Evolutionary conservation across 2,888 invertebrate genomes (phyloP), one percentile per base, ranked within the genome.

Genomic region (Hypomecis atomaria): DNA sequence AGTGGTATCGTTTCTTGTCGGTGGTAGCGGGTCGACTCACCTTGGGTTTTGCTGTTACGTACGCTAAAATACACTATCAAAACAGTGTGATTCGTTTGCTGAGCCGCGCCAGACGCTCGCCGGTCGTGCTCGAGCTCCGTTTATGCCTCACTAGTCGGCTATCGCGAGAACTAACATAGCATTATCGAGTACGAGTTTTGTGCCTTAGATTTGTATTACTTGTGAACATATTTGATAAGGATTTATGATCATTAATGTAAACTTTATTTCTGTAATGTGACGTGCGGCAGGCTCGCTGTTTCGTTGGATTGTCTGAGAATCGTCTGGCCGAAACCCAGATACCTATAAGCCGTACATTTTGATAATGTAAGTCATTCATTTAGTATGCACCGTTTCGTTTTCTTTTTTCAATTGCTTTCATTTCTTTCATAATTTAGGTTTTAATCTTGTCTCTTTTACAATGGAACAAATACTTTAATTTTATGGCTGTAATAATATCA

Each of bases 21-120:
- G 78, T 78, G 79, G 85, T 85, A 82, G 79, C 80, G 79, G 81
- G 74, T 78, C 79, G 77, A 78, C 85, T 90, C 87, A 90, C 91
- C 90, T 91, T 91, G 91, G 82, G 78, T 79, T 79, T 85, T 78
- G 82, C 83, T 86, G 85, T 85, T 85, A 85, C 84, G 84, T 83
- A 87, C 89, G 88, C 87, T 89, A 88, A 88, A 89, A 87, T 87
- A 90, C 86, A 83, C 88, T 86, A 89, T 89, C 89, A 89, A 90
- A 92, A 91, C 92, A 92, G 92, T 92, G 83, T 79, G 86, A 84
- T 84, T 79, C 78, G 80, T 77, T 78, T 81, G 72, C 63, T 78
- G 86, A 74, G 73, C 66, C 69, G 75, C 74, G 84, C 66, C 79
- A 79, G 86, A 89, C 89, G 90, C 70, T 54, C 53, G 78, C 67